Evolutionary conservation across 2,113 vertebrate species (phyloP).

Genomic region (Gymnarchus niloticus): DNA sequence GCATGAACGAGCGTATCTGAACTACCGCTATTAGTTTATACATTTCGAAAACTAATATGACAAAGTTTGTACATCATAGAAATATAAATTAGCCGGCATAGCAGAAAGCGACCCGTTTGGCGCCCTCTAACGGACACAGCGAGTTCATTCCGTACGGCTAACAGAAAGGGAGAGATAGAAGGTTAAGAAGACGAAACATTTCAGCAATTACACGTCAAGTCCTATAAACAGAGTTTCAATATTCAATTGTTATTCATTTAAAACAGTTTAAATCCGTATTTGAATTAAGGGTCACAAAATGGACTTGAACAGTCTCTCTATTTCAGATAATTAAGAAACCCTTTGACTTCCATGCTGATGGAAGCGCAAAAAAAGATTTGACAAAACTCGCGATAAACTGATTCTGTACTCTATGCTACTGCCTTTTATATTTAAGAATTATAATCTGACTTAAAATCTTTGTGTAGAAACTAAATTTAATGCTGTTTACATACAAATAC

Average conservation of each 20-base stretch:
- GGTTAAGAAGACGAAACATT: background rate
- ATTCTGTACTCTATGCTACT: background rate
- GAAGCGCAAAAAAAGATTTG: background rate
- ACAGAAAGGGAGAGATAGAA: background rate
- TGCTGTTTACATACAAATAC: background rate
- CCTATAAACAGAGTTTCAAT: too few relatives aligned
- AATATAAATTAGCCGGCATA: too few relatives aligned
- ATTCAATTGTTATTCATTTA: background rate
- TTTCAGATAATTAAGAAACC: too few relatives aligned
- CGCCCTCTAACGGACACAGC: constrained; percentile 57
- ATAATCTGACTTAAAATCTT: background rate
- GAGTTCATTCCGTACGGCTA: background rate
- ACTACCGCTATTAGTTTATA: background rate
- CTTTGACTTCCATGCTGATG: background rate
- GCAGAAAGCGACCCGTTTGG: background rate
- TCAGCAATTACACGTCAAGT: background rate
- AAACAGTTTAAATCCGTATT: background rate
- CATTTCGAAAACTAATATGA: background rate
- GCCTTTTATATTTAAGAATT: background rate
- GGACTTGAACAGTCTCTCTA: too few relatives aligned
- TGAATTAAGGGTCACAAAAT: background rate
- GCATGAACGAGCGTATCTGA: background rate
- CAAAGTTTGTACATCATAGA: background rate
- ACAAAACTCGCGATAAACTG: background rate
- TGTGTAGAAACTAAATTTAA: background rate